phyloP scores from a whole-genome alignment of 2,113 vertebrate genomes.

The Gadus macrocephalus region DNA sequence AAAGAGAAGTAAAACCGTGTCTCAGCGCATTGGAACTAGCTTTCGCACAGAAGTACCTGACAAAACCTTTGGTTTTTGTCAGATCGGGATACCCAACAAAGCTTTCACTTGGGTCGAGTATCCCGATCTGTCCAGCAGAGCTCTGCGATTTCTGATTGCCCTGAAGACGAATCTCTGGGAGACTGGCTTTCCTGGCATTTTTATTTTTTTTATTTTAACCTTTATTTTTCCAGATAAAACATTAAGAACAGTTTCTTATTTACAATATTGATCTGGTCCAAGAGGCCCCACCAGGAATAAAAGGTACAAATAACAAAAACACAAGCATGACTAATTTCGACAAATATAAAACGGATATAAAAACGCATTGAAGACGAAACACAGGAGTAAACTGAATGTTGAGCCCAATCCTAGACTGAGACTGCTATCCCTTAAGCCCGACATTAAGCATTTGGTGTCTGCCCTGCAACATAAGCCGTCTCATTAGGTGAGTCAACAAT shows the following conservation, averaged over 20 bases:
- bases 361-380: neutral
- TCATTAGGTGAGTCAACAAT: too few relatives aligned
- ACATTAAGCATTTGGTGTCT: too few relatives aligned
- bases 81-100: too few relatives aligned
- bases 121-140: constrained; percentile 3
- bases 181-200: neutral
- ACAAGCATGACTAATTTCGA: too few relatives aligned
- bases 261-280: too few relatives aligned
- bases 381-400: neutral
- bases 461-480: too few relatives aligned
- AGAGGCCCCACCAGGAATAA: too few relatives aligned
- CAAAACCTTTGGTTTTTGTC: neutral
- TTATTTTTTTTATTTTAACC: too few relatives aligned
- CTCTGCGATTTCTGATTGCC: neutral
- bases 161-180: neutral
- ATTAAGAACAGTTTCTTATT: too few relatives aligned
- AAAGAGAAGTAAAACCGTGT: neutral
- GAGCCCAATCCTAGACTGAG: neutral
- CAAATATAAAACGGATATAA: too few relatives aligned
- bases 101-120: neutral
- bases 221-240: too few relatives aligned
- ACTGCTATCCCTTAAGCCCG: neutral
- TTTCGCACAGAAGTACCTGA: constrained; percentile 1
- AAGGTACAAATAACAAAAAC: too few relatives aligned
- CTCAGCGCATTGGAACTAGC: neutral